These are phyloP conservation scores for Butastur rufipennis DNA, from an alignment of 2,113 vertebrate species.

Conservation along the genomic window DNA sequence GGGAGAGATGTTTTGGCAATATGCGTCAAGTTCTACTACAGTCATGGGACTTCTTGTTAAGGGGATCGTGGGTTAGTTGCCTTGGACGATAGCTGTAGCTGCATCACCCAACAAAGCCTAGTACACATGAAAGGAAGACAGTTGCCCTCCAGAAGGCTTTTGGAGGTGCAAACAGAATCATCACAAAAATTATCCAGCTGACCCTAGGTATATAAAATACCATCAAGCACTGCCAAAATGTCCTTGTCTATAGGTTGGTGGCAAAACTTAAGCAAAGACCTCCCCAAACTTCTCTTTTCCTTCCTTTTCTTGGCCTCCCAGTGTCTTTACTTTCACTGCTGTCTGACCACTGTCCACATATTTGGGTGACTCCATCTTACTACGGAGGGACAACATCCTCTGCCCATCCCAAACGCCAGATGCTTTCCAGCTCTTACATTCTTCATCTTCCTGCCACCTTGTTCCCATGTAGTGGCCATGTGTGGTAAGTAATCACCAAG, in stretches of 20 bases:
- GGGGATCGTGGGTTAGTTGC: too few species aligned
- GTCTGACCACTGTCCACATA: neutral
- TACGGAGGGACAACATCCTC: fast-evolving
- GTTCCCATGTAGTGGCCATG: fast-evolving
- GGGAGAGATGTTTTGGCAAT: neutral
- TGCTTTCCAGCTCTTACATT: neutral
- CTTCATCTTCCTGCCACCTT: neutral
- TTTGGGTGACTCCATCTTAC: neutral
- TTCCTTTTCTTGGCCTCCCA: neutral
- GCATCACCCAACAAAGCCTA: neutral
- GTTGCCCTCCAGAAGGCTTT: neutral
- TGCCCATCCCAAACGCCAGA: neutral
- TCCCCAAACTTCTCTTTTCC: neutral
- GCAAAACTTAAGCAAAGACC: neutral
- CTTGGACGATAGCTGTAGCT: neutral
- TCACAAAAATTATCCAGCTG: neutral
- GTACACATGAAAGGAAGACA: fast-evolving
- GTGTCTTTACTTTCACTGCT: neutral
- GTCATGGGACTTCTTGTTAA: neutral
- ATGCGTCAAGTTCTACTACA: neutral
- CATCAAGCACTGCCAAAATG: neutral
- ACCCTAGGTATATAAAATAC: neutral
- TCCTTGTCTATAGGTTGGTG: neutral
- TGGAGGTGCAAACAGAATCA: neutral
- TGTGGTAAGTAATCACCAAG: neutral